These are phyloP conservation scores for Dolichoris vasculosae DNA, from an alignment of 1,140 invertebrate genomes.

Conservation along the genomic window DNA sequence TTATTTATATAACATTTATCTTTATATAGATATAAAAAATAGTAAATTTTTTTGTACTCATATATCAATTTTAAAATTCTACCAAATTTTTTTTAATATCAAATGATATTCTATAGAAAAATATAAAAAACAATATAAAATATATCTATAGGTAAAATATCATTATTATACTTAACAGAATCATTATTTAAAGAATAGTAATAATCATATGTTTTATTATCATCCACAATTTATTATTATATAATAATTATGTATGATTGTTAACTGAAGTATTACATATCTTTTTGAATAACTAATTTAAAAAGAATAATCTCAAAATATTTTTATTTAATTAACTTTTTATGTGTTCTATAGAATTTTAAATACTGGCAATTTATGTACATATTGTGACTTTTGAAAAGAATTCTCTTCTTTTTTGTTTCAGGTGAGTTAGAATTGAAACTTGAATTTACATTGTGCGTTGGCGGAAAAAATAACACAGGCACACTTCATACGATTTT, in stretches of 20 bases:
- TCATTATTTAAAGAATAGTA: background rate
- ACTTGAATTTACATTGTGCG: background rate
- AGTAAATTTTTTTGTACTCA: no score
- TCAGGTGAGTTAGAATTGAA: conserved; percentile 36
- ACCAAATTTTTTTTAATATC: no score
- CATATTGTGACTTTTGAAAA: background rate
- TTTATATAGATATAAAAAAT: no score
- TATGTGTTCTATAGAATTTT: background rate
- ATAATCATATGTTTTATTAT: background rate
- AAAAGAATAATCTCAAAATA: background rate
- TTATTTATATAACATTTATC: no score
- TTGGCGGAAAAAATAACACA: background rate
- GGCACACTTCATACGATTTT: background rate
- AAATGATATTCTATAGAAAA: no score
- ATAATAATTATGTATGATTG: background rate
- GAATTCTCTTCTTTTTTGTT: conserved; percentile 29
- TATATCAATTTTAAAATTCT: no score
- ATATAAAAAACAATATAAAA: no score
- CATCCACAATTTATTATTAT: background rate
- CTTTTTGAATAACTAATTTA: background rate
- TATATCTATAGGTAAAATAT: no score
- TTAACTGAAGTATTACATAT: background rate
- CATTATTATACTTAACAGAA: background rate
- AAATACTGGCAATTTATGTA: background rate
- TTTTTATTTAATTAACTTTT: background rate